These are phyloP conservation scores for Zaprionus taronus DNA, from an alignment of 1,140 invertebrate genomes.

Conservation along the genomic window DNA sequence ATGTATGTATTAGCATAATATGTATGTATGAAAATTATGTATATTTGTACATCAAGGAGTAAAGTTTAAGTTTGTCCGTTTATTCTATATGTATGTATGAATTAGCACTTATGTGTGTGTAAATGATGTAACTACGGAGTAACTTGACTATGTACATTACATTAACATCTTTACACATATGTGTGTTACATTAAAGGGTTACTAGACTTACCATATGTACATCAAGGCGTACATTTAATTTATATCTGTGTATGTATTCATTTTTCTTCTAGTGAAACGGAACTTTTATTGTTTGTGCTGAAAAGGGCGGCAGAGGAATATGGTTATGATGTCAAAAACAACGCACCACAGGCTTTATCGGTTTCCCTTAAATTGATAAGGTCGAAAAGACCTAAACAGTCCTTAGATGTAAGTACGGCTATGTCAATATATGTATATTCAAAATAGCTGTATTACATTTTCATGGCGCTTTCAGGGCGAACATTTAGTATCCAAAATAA, in stretches of 20 bases:
- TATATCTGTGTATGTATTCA: neutral
- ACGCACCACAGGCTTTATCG: conserved; percentile 13
- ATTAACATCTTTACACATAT: no score
- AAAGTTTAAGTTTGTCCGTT: no score
- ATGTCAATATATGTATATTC: neutral
- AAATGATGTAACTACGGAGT: no score
- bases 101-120: no score
- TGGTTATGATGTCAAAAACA: neutral
- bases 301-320: conserved; percentile 21
- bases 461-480: neutral
- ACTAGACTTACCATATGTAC: neutral
- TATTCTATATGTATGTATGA: no score
- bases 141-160: no score
- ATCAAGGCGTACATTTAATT: neutral
- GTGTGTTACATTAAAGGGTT: no score
- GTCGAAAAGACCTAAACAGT: conserved; percentile 3
- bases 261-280: conserved; percentile 43
- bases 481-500: conserved; percentile 39
- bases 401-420: neutral
- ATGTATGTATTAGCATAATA: neutral
- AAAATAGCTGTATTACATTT: neutral
- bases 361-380: conserved; percentile 7
- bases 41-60: no score
- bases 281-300: conserved; percentile 47
- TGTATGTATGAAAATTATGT: neutral